Base-by-base conservation (phyloP, 2,797 vertebrate genomes). In the Sebastes melanostomus region DNA sequence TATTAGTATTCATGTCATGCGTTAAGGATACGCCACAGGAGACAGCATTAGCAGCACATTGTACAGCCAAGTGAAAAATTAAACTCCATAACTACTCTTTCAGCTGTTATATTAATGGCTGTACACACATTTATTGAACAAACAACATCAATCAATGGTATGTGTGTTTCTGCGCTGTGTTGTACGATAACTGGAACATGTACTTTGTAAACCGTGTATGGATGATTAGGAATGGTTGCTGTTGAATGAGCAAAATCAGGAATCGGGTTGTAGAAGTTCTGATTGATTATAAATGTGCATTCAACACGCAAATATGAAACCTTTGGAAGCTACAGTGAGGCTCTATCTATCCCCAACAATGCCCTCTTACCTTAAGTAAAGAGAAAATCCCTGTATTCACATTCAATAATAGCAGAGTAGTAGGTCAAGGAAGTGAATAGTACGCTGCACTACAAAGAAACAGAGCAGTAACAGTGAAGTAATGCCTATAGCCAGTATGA, bases 1-100 rank as follows among this genome's bases (percentile, higher is more conserved):
- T 61, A 52, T 86, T 78, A 81, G 70, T 81, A 88, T 89, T 76
- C 77, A 69, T 77, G 72, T 78, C 83, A 77, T 52, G 46, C 1
- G 0, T 77, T 36, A 68, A 75, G 63, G 24, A 86, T 34, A 34
- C 38, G 61, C 74, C 54, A 38, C 62, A 58, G 66, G 66, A 72
- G 67, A 86, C 25, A 27, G 52, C 59, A 79, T 84, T 77, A 78
- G 42, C 32, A 78, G 50, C 50, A 52, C 42, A 61, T 70, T 82
- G 59, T 75, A 83, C 73, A 75, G 50, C 32, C 76, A 56, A 78
- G 75, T 78, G 78, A 88, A 81, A 85, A 74, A 79, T 68, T 38
- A 8, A 77, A 84, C 27, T 63, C 70, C n/a, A 52, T 72, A 54
- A 84, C 66, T 62, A 72, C 34, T 66, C 34, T 54, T 36, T 80